phyloP scores from a whole-genome alignment of 1,140 invertebrate genomes.

The Hermetia illucens region DNA sequence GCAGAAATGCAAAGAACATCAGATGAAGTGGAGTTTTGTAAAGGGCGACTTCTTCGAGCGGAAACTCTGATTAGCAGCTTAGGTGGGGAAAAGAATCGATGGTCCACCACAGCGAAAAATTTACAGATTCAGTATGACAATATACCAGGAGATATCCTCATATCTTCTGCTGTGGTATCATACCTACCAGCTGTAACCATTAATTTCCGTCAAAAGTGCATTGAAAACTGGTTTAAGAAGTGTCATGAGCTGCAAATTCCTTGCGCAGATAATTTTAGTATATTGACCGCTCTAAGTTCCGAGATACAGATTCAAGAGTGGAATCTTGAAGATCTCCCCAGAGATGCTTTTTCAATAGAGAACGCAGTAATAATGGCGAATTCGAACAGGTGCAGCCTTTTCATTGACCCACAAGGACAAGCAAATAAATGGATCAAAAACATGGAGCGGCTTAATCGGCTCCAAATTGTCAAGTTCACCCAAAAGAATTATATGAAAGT shows the following conservation, averaged over 20 bases:
- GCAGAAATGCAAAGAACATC: conserved; percentile 64
- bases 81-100: conserved; percentile 80
- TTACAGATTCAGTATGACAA: conserved; percentile 65
- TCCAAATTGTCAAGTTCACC: conserved; percentile 65
- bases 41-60: conserved; percentile 77
- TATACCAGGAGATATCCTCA: conserved; percentile 72
- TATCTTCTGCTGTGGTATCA: conserved; percentile 80
- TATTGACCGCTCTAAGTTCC: conserved; percentile 61
- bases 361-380: conserved; percentile 79
- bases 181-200: conserved; percentile 76
- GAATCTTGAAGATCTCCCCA: conserved; percentile 75
- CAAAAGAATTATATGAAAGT: conserved; percentile 73
- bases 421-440: conserved; percentile 88
- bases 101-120: conserved; percentile 62
- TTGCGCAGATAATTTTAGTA: conserved; percentile 55
- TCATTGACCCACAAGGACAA: conserved; percentile 84
- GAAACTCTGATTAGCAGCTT: conserved; percentile 73
- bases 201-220: conserved; percentile 43
- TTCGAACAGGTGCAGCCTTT: conserved; percentile 67
- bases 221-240: conserved; percentile 53
- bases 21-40: conserved; percentile 76
- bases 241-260: conserved; percentile 58
- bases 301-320: conserved; percentile 77
- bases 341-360: conserved; percentile 79
- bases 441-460: conserved; percentile 71